A percentile compares a stretch with the other conserved stretches of the same genome.
Evolutionary conservation across 53 echinoderm and acorn worm genomes (phyloP).

Genomic region (Paracentrotus lividus): DNA sequence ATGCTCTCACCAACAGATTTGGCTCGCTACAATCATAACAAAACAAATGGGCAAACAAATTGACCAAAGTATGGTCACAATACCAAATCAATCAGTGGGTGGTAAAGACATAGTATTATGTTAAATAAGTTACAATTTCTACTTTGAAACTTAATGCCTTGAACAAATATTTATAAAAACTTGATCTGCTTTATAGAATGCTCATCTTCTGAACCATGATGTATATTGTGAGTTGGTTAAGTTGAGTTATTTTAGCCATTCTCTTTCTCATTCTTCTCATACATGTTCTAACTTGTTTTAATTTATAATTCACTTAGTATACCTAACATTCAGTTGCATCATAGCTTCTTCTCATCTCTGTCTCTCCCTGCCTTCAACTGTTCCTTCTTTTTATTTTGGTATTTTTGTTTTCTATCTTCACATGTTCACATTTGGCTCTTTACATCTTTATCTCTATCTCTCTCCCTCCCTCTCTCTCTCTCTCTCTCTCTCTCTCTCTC

Average conservation of each 20-base stretch:
- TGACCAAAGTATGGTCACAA: background rate
- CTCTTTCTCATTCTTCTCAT: too few species aligned
- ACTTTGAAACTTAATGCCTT: too few species aligned
- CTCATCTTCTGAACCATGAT: too few species aligned
- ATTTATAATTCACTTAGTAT: too few species aligned
- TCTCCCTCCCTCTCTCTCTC: background rate
- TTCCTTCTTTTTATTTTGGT: background rate
- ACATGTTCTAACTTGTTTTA: too few species aligned
- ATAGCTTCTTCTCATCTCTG: background rate
- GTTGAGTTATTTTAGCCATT: too few species aligned
- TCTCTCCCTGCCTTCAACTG: background rate
- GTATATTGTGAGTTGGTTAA: too few species aligned
- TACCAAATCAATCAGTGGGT: background rate
- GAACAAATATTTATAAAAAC: too few species aligned
- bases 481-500: background rate
- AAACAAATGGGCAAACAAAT: background rate
- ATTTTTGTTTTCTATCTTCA: background rate
- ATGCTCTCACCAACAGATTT: slow-evolving; percentile 91
- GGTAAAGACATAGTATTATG: background rate
- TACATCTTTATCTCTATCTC: background rate
- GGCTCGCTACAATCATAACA: slow-evolving; percentile 81
- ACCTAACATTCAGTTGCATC: too few species aligned
- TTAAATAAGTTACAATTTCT: background rate
- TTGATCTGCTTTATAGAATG: background rate
- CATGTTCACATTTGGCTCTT: background rate